Evolutionary conservation across 1,140 invertebrate species (phyloP).

Genomic region (Apis dorsata): DNA sequence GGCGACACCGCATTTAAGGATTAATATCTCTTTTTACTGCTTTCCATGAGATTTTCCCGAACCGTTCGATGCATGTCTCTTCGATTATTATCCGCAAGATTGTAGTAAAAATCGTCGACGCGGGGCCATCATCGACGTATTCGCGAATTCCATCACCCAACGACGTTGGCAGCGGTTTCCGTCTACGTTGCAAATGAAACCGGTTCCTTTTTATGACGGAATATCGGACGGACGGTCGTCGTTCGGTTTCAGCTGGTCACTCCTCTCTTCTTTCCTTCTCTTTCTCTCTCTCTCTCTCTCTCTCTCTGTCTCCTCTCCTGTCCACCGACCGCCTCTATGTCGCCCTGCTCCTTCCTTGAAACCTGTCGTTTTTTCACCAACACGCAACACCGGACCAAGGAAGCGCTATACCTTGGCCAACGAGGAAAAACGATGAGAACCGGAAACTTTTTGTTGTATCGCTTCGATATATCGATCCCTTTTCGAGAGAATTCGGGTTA

Average conservation of each 20-base stretch:
- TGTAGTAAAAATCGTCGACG: too few species aligned
- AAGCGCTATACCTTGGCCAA: slow-evolving; percentile 1
- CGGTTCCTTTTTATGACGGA: slow-evolving; percentile 68
- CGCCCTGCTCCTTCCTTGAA: slow-evolving; percentile 12
- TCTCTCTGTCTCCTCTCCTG: not conserved
- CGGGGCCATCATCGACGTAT: slow-evolving; percentile 36
- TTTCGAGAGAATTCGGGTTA: not conserved
- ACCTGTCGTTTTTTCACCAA: slow-evolving; percentile 36
- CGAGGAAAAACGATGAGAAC: slow-evolving; percentile 16
- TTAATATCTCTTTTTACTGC: too few species aligned
- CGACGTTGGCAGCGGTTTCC: slow-evolving; percentile 65
- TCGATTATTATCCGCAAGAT: too few species aligned
- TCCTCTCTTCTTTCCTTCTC: slow-evolving; percentile 16
- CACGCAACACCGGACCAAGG: slow-evolving; percentile 28
- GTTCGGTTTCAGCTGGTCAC: slow-evolving; percentile 53
- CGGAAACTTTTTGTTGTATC: not conserved
- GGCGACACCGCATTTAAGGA: too few species aligned
- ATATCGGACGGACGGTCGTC: slow-evolving; percentile 53
- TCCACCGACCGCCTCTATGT: not conserved
- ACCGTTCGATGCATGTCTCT: too few species aligned
- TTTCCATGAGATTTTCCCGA: too few species aligned
- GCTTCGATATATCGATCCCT: not conserved
- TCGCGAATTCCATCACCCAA: slow-evolving; percentile 21
- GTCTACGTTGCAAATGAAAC: slow-evolving; percentile 68
- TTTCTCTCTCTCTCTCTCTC: not conserved